Base-by-base conservation (phyloP, 2,888 invertebrate species). In the Scrobipalpa costella region DNA sequence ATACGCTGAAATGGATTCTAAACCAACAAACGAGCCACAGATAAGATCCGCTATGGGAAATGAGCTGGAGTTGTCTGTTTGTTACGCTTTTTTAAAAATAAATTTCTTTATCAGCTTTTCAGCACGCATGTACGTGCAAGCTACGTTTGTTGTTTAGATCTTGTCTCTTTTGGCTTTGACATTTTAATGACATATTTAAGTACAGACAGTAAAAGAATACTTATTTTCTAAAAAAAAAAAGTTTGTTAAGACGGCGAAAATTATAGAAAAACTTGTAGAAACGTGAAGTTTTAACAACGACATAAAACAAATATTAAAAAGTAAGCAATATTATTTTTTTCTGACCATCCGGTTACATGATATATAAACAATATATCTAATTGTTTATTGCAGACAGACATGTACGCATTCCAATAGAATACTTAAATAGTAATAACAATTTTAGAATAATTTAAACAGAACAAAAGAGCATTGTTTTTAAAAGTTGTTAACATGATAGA, bases 21-120 rank as follows among this genome's bases (percentile, higher is more conserved):
- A 44, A 40, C n/a, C 6, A 59, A 59, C 44, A 59, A 44, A n/a
- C 27, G 27, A 55, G 34, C 34, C 34, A 17, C 9, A 38, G 44
- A 59, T 59, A 27, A 44, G 44, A 59, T 59, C 27, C 15, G 59
- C 44, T 40, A 19, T 52, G 21, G 21, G 7, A n/a, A 44, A 52
- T 27, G 21, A 5, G 21, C 21, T 52, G 21, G 50, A 21, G 21
- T 52, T 27, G 50, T 19, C 13, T 52, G 13, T 44, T 27, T 44
- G 44, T 52, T 21, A 27, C 21, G 13, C 2, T 11, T 2, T 50
- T 52, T 52, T 13, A 52, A 52, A 52, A 52, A 21, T 27, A 21
- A 52, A 52, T 52, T 21, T 27, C 50, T 52, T 52, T 21, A 52
- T 27, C 21, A 13, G 19, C 50, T 52, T 52, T 52, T 27, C 21